Evolutionary conservation across 2,888 invertebrate species (phyloP), one percentile per base, ranked within the genome.

Genomic region (Scaptomyza tumidula): DNA sequence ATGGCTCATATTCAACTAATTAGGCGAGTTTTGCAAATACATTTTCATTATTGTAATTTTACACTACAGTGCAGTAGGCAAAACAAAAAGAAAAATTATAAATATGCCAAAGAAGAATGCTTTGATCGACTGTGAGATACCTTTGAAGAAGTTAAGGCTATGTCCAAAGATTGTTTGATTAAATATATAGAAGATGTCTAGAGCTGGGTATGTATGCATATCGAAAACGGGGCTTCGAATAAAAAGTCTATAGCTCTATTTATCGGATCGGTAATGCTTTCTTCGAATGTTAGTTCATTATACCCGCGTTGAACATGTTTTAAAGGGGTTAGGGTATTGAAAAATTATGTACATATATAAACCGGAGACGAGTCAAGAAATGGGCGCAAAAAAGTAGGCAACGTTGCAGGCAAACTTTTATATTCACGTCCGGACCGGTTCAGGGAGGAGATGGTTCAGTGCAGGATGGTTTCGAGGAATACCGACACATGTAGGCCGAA

Each of bases 1-100:
- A 83, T 80, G 88, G 78, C 84, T 83, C 83, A 88, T 88, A 83
- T 88, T 88, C 83, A 83, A 75, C 83, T 88, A 83, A 83, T 83
- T 83, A 83, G 86, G 66, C 80, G 84, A 88, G 83, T 83, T 83
- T 75, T 66, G 67, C 83, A 83, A 83, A 83, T 83, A 83, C 88
- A 88, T 83, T 83, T 83, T 88, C 83, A 83, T 83, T 83, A 86
- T 83, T 83, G 86, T 83, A 83, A 83, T 88, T 88, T 73, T 80
- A 68, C 72, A 75, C 72, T 53, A 49, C 64, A 52, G 41, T 14
- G 57, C 50, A 45, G 41, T 37, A 43, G 39, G 56, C 16, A 33
- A 55, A 35, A 44, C 29, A 62, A 52, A 49, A n/a, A 43, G 9
- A 14, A 14, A 39, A 39, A 14, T 39, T 14, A 14, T 2, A 35